Evolutionary conservation across 2,888 invertebrate genomes (phyloP).

Genomic region (Neuroscelio doddi): DNA sequence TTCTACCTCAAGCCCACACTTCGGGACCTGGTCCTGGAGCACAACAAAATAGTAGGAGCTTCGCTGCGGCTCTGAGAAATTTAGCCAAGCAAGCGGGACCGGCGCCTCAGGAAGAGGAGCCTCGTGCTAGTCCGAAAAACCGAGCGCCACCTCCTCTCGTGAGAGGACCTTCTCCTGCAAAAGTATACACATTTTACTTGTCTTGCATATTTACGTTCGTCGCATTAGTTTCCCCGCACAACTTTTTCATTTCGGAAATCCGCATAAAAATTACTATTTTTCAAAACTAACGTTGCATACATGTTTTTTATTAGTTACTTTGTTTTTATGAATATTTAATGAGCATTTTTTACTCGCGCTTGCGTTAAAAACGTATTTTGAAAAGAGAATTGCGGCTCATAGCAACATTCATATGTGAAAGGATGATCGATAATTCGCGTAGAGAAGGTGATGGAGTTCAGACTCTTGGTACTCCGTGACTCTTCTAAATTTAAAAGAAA

Average conservation of each 20-base stretch:
- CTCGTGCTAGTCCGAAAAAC: conserved; percentile 71
- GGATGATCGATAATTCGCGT: conserved; percentile 12
- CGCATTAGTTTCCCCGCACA: too few relatives aligned
- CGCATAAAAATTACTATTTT: too few relatives aligned
- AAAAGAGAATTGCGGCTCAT: too few relatives aligned
- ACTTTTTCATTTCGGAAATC: too few relatives aligned
- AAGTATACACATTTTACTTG: conserved; percentile 58
- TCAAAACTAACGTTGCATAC: too few relatives aligned
- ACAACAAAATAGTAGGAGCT: conserved; percentile 76
- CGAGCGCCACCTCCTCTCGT: conserved; percentile 74
- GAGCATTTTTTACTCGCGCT: too few relatives aligned
- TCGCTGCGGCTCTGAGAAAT: conserved; percentile 92
- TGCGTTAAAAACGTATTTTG: too few relatives aligned
- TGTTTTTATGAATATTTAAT: too few relatives aligned
- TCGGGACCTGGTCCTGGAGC: conserved; percentile 72
- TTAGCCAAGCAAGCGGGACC: conserved; percentile 93
- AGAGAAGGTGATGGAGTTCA: conserved; percentile 9
- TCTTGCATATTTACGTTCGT: too few relatives aligned
- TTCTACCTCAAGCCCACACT: conserved; percentile 68
- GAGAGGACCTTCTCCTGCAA: conserved; percentile 67
- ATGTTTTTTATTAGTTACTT: too few relatives aligned
- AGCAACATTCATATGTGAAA: conserved; percentile 1
- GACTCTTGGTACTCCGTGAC: conserved; percentile 6
- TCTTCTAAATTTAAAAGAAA: conserved; percentile 52
- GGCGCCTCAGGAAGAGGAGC: conserved; percentile 78